A percentile compares a stretch with the other conserved stretches of the same genome.
phyloP scores from a whole-genome alignment of 2,113 vertebrate genomes.

The Tetrax tetrax region DNA sequence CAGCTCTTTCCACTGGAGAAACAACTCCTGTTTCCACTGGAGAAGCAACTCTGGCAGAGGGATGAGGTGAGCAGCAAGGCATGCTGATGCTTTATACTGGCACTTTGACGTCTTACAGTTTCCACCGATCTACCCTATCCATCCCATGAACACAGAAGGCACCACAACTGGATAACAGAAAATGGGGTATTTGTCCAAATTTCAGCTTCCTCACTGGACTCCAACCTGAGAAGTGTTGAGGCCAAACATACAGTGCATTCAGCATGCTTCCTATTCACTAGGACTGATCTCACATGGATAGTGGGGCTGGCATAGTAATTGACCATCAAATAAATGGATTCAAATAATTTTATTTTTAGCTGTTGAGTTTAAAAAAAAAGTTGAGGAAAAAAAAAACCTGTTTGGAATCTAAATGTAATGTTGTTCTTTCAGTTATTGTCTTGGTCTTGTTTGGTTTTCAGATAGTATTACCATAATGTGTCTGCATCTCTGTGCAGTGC shows the following conservation, averaged over 20 bases:
- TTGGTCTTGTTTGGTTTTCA: not conserved
- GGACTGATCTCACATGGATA: not conserved
- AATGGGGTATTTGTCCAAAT: not conserved
- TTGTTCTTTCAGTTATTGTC: not conserved
- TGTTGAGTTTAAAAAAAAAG: not conserved
- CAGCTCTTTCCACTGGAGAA: not conserved
- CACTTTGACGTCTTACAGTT: not conserved
- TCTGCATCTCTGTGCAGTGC: not conserved
- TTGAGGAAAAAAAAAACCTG: not conserved
- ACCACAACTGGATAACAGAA: not conserved
- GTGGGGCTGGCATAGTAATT: not conserved
- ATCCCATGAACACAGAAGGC: not conserved
- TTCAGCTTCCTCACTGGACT: not conserved
- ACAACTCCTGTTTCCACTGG: not conserved
- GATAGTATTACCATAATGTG: not conserved
- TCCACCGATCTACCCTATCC: not conserved
- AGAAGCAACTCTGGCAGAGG: not conserved
- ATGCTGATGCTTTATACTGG: not conserved
- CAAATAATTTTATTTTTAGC: not conserved
- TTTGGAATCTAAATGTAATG: not conserved
- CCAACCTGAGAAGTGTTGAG: not conserved
- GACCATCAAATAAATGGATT: not conserved
- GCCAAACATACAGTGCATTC: not conserved
- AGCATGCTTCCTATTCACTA: not conserved
- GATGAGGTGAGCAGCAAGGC: not conserved